Conservation (phyloP, 2,797 vertebrate species). For the Sebastiscus tertius region DNA sequence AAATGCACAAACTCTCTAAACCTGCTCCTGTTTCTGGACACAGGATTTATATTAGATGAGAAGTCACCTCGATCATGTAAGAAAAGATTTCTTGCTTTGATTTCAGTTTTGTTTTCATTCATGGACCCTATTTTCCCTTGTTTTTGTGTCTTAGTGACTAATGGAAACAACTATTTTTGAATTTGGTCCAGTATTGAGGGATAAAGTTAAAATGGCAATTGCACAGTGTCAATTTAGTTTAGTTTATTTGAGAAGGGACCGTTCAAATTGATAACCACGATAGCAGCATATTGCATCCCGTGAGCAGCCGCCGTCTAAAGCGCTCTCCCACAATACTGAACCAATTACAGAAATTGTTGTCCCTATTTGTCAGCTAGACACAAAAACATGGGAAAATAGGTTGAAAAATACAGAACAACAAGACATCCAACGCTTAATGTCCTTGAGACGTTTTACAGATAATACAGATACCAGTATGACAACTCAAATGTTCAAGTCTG, state of each 20-base stretch:
- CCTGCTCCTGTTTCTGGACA: neutral
- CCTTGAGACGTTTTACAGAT: neutral
- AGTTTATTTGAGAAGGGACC: no score
- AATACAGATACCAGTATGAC: slow-evolving; percentile 11
- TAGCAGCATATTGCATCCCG: no score
- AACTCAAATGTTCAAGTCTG: neutral
- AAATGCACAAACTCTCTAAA: neutral
- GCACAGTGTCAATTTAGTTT: no score
- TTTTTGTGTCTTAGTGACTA: no score
- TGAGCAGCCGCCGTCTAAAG: neutral
- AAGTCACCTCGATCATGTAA: neutral
- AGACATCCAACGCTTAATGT: neutral
- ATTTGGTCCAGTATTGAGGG: no score
- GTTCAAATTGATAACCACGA: no score
- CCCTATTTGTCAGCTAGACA: neutral
- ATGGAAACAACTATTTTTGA: no score
- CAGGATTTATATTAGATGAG: neutral
- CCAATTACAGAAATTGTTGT: neutral
- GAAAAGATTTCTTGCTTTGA: neutral
- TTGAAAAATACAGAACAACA: no score
- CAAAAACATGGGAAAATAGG: neutral
- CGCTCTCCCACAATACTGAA: neutral
- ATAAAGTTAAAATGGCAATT: no score
- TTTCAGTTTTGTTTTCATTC: neutral
- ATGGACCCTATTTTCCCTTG: no score